Conservation (phyloP, 2,797 vertebrate genomes). For the Poeciliopsis paucimaculata region DNA sequence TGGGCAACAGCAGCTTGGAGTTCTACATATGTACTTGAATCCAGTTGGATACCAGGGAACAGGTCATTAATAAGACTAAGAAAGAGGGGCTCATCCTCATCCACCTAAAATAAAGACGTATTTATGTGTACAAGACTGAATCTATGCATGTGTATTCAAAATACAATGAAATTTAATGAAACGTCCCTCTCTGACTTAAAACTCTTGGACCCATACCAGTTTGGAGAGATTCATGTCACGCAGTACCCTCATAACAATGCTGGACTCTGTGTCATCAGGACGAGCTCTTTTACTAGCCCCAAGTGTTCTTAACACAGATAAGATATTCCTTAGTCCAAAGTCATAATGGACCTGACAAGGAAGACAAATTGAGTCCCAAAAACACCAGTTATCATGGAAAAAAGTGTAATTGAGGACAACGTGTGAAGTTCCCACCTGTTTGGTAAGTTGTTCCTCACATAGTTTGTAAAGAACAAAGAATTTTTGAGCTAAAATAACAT, state of each 20-base stretch:
- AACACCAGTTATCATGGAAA: background rate
- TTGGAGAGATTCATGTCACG: constrained; percentile 95
- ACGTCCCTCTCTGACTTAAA: background rate
- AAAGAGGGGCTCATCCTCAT: constrained; percentile 94
- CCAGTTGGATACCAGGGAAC: constrained; percentile 90
- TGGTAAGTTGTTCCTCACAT: constrained; percentile 93
- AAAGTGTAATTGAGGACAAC: background rate
- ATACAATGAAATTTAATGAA: background rate
- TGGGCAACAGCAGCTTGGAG: constrained; percentile 87
- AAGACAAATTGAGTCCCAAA: constrained; percentile 6
- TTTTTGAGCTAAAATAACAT: constrained; percentile 87
- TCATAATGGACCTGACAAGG: constrained; percentile 90
- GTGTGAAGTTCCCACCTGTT: constrained; percentile 81
- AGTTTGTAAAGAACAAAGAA: constrained; percentile 91
- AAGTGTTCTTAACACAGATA: constrained; percentile 90
- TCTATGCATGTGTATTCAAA: background rate
- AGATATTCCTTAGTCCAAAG: constrained; percentile 91
- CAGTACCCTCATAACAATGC: constrained; percentile 90
- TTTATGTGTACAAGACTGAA: background rate
- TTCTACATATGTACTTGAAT: constrained; percentile 85
- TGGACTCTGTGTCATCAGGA: constrained; percentile 86
- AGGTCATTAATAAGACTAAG: constrained; percentile 91
- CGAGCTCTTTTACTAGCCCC: constrained; percentile 88
- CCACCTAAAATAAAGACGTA: constrained; percentile 80
- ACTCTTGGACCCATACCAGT: constrained; percentile 37